Evolutionary conservation across 2,888 invertebrate species (phyloP).

Genomic region (Protonemura montana): DNA sequence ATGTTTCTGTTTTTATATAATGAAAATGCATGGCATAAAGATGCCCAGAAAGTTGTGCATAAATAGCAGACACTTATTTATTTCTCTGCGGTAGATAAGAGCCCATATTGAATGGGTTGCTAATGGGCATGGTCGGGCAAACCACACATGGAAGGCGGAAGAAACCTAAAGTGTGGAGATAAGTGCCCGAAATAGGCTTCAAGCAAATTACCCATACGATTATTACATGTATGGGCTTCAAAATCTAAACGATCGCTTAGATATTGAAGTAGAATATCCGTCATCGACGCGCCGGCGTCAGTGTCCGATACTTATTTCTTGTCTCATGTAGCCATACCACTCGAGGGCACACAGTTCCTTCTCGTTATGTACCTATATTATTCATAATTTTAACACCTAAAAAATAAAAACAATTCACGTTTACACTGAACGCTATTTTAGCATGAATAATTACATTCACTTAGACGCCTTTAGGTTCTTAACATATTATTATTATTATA

Average conservation of each 20-base stretch:
- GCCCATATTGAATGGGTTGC: background rate
- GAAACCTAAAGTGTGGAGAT: background rate
- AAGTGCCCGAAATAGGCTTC: background rate
- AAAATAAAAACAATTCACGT: background rate
- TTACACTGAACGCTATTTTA: background rate
- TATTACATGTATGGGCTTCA: background rate
- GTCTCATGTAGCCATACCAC: background rate
- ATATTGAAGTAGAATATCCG: background rate
- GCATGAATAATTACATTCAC: background rate
- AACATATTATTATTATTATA: background rate
- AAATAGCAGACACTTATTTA: background rate
- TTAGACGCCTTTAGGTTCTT: background rate
- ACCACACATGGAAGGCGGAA: slow-evolving; percentile 4
- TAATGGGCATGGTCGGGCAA: background rate
- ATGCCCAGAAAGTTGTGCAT: background rate
- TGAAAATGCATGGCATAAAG: background rate
- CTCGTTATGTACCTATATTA: background rate
- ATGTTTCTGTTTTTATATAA: background rate
- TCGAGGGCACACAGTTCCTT: background rate
- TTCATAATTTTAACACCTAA: background rate
- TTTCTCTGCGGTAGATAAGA: background rate
- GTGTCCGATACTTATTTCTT: background rate
- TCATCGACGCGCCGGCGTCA: background rate
- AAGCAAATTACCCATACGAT: background rate
- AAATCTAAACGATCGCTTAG: background rate